Percentiles rank a stretch among this genome's conserved stretches.
Conservation (phyloP, 2,888 invertebrate genomes). For the Mythimna loreyi region DNA sequence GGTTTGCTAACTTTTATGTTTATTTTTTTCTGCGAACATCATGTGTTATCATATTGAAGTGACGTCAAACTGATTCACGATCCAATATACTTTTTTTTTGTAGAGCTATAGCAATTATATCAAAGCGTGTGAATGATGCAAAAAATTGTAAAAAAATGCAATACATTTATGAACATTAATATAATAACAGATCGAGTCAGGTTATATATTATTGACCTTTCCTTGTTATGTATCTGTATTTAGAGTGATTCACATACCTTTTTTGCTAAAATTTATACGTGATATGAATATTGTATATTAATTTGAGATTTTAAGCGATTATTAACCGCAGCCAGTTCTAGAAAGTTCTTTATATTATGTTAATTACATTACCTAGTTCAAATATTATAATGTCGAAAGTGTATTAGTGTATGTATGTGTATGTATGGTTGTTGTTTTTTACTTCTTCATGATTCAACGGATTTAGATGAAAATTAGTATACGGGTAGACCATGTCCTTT, state of each 20-base stretch:
- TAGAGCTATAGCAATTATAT: constrained; percentile 47
- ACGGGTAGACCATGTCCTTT: no score
- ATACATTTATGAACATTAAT: constrained; percentile 16
- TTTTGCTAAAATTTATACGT: constrained; percentile 26
- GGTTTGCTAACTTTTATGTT: constrained; percentile 2
- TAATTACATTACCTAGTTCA: neutral
- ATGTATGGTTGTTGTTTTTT: no score
- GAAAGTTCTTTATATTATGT: neutral
- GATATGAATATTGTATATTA: constrained; percentile 10
- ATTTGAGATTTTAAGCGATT: neutral
- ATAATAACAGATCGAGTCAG: constrained; percentile 41
- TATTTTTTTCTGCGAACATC: constrained; percentile 28
- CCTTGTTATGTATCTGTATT: constrained; percentile 40
- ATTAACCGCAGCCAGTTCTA: neutral
- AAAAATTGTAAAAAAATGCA: constrained; percentile 33
- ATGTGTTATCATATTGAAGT: constrained; percentile 9
- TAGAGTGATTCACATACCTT: constrained; percentile 32
- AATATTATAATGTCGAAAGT: no score
- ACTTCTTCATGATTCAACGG: no score
- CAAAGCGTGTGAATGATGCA: constrained; percentile 54
- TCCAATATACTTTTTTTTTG: constrained; percentile 42
- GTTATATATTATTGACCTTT: constrained; percentile 49
- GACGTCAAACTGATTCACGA: constrained; percentile 50
- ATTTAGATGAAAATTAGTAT: no score
- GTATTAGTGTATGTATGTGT: no score